Conservation (phyloP, 2,113 vertebrate genomes). For the Clinocottus analis region DNA sequence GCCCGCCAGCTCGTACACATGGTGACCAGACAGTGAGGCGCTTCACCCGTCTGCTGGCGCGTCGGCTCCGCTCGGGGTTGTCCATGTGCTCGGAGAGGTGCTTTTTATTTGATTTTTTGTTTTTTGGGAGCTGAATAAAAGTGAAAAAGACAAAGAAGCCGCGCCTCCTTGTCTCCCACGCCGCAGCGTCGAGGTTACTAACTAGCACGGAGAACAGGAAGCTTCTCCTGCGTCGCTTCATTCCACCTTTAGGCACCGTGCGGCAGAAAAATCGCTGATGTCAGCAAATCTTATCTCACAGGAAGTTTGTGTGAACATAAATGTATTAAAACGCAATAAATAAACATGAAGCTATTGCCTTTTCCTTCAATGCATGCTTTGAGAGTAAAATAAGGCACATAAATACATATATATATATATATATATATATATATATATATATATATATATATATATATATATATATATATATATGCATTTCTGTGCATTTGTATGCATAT, state of each 20-base stretch:
- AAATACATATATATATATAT: too few relatives aligned
- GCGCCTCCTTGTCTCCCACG: not conserved
- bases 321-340: constrained; percentile 41
- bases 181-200: not conserved
- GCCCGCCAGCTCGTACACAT: not conserved
- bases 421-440: too few relatives aligned
- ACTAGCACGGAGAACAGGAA: not conserved
- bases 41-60: too few relatives aligned
- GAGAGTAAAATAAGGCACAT: constrained; percentile 8
- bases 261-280: not conserved
- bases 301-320: constrained; percentile 18
- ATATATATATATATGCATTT: constrained; percentile 6
- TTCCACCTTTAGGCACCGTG: constrained; percentile 12
- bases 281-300: constrained; percentile 25
- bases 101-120: too few relatives aligned
- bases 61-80: too few relatives aligned
- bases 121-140: too few relatives aligned
- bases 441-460: too few relatives aligned
- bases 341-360: constrained; percentile 39
- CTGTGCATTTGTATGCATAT: constrained; percentile 21
- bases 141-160: not conserved
- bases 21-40: not conserved
- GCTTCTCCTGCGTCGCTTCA: not conserved
- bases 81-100: not conserved
- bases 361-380: constrained; percentile 20